phyloP scores from a whole-genome alignment of 2,888 invertebrate genomes.

The Tipula unca region DNA sequence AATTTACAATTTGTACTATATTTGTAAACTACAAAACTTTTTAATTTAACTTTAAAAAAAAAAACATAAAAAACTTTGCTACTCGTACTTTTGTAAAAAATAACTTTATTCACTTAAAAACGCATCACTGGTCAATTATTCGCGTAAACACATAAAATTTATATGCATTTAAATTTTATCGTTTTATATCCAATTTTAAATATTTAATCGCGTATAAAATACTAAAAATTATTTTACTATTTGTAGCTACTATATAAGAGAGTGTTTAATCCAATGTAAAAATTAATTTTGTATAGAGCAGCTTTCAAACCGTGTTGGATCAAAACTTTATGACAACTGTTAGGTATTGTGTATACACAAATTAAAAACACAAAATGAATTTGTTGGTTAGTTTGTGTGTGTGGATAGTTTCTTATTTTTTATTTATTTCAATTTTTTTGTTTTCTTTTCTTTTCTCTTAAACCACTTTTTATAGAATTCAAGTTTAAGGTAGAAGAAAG shows the following conservation, averaged over 20 bases:
- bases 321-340: background rate
- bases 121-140: background rate
- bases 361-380: background rate
- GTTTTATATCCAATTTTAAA: background rate
- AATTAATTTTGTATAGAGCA: background rate
- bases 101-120: background rate
- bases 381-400: background rate
- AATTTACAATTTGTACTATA: background rate
- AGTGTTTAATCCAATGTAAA: background rate
- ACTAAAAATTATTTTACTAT: background rate
- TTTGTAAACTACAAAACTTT: background rate
- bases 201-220: background rate
- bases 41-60: background rate
- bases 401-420: background rate
- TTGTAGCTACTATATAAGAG: background rate
- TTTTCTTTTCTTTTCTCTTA: background rate
- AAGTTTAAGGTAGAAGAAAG: background rate
- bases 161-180: background rate
- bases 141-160: background rate
- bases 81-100: too few species aligned
- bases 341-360: background rate
- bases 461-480: background rate
- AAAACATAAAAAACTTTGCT: too few species aligned
- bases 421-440: too few species aligned
- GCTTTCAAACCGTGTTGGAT: background rate